Conservation (phyloP, 2,113 vertebrate species). For the Chloroceryle aenea region DNA sequence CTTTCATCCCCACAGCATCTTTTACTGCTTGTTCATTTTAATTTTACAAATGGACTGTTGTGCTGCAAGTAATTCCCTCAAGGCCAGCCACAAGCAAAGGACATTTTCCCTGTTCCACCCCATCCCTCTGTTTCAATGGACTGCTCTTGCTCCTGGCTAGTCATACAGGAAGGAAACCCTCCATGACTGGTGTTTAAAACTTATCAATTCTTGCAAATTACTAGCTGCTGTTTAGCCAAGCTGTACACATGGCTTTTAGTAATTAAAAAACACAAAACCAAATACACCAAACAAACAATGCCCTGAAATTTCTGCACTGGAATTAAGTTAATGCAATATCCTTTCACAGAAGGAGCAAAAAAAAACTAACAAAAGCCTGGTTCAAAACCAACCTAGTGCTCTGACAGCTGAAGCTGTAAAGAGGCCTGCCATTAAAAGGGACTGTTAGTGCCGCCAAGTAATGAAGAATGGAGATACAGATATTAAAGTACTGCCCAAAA, state of each 20-base stretch:
- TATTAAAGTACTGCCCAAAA: background rate
- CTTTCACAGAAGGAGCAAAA: background rate
- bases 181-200: background rate
- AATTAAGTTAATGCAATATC: background rate
- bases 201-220: background rate
- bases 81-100: background rate
- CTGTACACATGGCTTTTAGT: background rate
- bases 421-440: background rate
- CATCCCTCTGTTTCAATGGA: background rate
- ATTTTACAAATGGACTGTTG: slow-evolving; percentile 36
- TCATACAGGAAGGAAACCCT: background rate
- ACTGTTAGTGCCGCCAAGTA: background rate
- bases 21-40: background rate
- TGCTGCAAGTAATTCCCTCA: background rate
- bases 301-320: background rate
- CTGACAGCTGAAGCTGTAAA: background rate
- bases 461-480: background rate
- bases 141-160: background rate
- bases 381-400: slow-evolving; percentile 11
- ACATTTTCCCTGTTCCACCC: background rate
- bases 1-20: background rate
- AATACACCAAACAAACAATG: background rate
- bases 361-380: background rate
- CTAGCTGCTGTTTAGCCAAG: background rate
- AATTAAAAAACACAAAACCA: too few species aligned